Evolutionary conservation across 2,888 invertebrate genomes (phyloP), one percentile per base, ranked within the genome.

Genomic region (Spicauda simplicius): DNA sequence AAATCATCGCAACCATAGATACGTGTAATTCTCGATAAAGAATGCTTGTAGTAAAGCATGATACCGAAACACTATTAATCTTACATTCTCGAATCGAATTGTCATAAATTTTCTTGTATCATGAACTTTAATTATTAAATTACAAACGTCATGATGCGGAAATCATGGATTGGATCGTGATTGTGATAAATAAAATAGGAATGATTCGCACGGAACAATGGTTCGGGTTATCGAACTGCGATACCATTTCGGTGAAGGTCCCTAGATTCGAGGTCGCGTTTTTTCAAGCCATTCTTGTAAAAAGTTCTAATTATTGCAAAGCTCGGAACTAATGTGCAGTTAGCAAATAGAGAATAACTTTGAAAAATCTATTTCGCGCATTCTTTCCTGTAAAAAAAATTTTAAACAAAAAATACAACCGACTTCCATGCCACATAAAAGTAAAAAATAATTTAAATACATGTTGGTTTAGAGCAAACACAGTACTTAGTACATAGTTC

Each of bases 211-310:
- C 79, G 77, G 81, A 90, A 91, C 91, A 91, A 91, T 89, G 84
- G 82, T 69, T 62, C 57, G 82, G 91, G 90, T 91, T 84, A 85
- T 86, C 82, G 91, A 87, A 87, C 92, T 83, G 72, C 75, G 84
- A 77, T 91, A 90, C 85, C 92, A 92, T 91, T 91, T 91, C 77
- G 85, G 86, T 83, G 90, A 92, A 92, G 91, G 92, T 89, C 87
- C 84, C 84, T 82, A 85, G 84, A 82, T 72, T 70, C 88, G 89
- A 91, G 91, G 91, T 82, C 86, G 77, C 69, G 65, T 57, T 71
- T 71, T 73, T 70, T 61, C 55, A 65, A 53, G 57, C 53, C 52
- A 70, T 76, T 81, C 68, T 71, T 60, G 64, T 69, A 78, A 77
- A 78, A 77, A 76, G 50, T 50, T 55, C 50, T 56, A 52, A 50